Percentiles rank a stretch among this genome's conserved stretches.
Evolutionary conservation across 1,140 invertebrate genomes (phyloP).

Genomic region (Drosophila lacertosa): DNA sequence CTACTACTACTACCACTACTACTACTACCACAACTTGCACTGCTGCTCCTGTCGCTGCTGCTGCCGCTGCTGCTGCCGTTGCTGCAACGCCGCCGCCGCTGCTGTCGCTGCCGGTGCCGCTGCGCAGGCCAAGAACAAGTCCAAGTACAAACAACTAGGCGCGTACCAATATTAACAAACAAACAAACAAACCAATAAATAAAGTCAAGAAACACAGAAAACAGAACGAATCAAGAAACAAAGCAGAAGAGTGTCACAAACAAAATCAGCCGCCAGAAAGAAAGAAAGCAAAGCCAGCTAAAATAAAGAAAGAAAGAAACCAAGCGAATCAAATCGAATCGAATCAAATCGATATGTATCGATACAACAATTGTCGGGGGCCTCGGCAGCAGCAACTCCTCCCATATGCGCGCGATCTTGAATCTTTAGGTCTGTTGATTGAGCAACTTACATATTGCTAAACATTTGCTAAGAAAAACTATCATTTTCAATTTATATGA

Average conservation of each 20-base stretch:
- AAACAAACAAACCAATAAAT: constrained; percentile 23
- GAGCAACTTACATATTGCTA: constrained; percentile 48
- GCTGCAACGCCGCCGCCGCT: constrained; percentile 28
- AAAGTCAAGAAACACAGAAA: constrained; percentile 27
- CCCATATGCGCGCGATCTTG: constrained; percentile 24
- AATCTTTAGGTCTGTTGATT: constrained; percentile 55
- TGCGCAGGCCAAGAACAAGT: constrained; percentile 17
- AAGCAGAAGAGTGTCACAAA: constrained; percentile 54
- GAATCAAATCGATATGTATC: constrained; percentile 4
- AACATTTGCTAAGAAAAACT: constrained; percentile 52
- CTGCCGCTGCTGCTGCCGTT: constrained; percentile 41
- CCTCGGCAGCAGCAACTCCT: constrained; percentile 43
- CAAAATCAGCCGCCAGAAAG: constrained; percentile 35
- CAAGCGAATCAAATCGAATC: neutral
- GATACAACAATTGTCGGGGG: constrained; percentile 16
- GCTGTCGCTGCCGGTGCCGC: constrained; percentile 9
- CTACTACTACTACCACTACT: constrained; percentile 74
- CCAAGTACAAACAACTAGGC: constrained; percentile 48
- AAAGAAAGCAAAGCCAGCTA: neutral
- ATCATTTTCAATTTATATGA: constrained; percentile 55
- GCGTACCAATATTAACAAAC: constrained; percentile 43
- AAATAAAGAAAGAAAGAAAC: constrained; percentile 9
- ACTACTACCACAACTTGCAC: constrained; percentile 80
- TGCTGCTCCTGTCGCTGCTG: constrained; percentile 71
- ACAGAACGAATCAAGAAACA: constrained; percentile 24